A percentile compares a stretch with the other conserved stretches of the same genome.
Conservation (phyloP, 2,888 invertebrate genomes). For the Drosophila pseudotalamancana region DNA sequence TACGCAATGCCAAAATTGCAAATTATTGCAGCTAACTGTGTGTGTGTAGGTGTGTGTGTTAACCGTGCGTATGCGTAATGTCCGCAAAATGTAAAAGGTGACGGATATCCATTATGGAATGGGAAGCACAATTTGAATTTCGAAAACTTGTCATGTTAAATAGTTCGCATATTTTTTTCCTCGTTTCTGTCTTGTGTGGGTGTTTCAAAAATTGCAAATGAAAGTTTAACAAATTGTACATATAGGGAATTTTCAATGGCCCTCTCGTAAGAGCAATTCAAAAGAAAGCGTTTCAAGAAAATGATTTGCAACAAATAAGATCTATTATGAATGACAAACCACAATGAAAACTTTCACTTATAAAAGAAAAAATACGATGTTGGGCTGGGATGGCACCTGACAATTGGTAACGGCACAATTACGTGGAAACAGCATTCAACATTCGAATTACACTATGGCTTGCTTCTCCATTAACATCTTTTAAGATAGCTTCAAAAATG, state of each 20-base stretch:
- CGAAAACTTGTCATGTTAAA: conserved; percentile 45
- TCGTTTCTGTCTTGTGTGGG: conserved; percentile 4
- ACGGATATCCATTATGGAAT: conserved; percentile 25
- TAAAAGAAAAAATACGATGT: conserved; percentile 38
- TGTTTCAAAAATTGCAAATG: conserved; percentile 44
- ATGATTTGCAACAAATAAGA: conserved; percentile 62
- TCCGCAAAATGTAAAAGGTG: conserved; percentile 46
- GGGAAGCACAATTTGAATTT: conserved; percentile 17
- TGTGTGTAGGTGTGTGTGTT: conserved; percentile 4
- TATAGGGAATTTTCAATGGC: conserved; percentile 45
- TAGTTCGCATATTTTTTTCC: conserved; percentile 16
- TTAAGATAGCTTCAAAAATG: no score
- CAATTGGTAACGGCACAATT: conserved; percentile 61
- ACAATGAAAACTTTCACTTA: conserved; percentile 64
- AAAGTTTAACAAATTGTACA: conserved; percentile 52
- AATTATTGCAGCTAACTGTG: conserved; percentile 49
- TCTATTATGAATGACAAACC: conserved; percentile 33
- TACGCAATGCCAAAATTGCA: conserved; percentile 74
- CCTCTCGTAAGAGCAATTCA: conserved; percentile 39
- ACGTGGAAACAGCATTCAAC: conserved; percentile 45
- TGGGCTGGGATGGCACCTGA: conserved; percentile 39
- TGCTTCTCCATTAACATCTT: no score
- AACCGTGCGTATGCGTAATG: conserved; percentile 71
- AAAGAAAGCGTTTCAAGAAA: conserved; percentile 52
- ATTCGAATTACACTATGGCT: conserved; percentile 6